Percentiles rank a stretch among this genome's conserved stretches.
Conservation (phyloP, 2,113 vertebrate genomes). For the Myotis lucifugus region DNA sequence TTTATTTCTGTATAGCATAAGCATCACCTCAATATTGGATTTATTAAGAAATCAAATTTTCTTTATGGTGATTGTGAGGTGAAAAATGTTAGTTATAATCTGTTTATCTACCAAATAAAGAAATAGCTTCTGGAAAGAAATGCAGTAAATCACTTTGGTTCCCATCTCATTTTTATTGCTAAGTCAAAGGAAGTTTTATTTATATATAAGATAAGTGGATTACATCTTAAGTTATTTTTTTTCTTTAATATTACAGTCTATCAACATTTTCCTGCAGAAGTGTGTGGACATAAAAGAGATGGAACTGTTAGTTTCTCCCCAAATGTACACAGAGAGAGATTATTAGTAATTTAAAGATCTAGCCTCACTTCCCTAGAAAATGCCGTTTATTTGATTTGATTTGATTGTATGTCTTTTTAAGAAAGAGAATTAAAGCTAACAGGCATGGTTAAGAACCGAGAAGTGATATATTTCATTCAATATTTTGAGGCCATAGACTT, state of each 20-base stretch:
- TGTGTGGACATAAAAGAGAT: constrained; percentile 64
- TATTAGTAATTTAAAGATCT: constrained; percentile 68
- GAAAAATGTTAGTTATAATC: constrained; percentile 75
- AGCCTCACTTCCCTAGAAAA: constrained; percentile 60
- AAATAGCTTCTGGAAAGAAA: constrained; percentile 65
- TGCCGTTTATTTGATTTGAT: constrained; percentile 61
- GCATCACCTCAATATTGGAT: constrained; percentile 59
- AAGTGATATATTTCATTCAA: constrained; percentile 37
- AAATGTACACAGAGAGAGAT: constrained; percentile 14
- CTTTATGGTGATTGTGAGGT: constrained; percentile 69
- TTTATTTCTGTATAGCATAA: constrained; percentile 61
- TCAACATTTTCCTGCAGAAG: constrained; percentile 64
- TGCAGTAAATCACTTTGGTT: constrained; percentile 65
- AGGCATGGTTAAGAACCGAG: not conserved
- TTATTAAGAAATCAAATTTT: constrained; percentile 73
- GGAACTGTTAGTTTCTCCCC: constrained; percentile 52
- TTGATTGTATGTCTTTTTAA: not conserved
- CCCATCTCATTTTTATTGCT: constrained; percentile 71
- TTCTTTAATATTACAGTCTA: constrained; percentile 63
- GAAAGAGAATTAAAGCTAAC: constrained; percentile 35
- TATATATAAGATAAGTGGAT: constrained; percentile 76
- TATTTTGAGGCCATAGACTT: constrained; percentile 42
- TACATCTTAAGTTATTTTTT: constrained; percentile 74
- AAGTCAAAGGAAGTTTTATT: constrained; percentile 71
- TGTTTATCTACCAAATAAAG: constrained; percentile 74